Conservation (phyloP, 2,888 invertebrate species). For the Xestoiulus laeticollis region DNA sequence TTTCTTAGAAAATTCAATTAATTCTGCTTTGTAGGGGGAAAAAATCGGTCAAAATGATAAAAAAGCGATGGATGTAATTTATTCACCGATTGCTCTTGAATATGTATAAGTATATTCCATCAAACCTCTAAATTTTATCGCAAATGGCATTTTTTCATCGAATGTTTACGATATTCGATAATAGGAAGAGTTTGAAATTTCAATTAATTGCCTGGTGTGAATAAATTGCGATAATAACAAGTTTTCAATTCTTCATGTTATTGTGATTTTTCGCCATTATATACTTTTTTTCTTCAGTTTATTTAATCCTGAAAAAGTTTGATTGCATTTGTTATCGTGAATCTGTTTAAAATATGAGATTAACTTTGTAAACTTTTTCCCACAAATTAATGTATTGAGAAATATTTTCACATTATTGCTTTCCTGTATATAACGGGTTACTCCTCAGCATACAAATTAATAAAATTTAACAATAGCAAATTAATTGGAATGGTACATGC, state of each 20-base stretch:
- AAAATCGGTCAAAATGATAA: slow-evolving; percentile 10
- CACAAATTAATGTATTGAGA: not conserved
- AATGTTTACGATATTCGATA: not conserved
- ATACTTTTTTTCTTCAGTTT: not conserved
- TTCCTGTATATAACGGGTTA: not conserved
- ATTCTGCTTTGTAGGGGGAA: not conserved
- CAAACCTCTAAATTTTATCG: not conserved
- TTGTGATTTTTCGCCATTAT: not conserved
- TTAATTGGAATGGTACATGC: not conserved
- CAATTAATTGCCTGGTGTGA: not conserved
- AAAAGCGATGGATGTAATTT: slow-evolving; percentile 34
- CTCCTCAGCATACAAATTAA: not conserved
- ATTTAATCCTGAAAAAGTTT: not conserved
- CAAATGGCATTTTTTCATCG: not conserved
- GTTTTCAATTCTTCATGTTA: not conserved
- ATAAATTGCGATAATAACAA: not conserved
- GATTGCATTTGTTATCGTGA: not conserved
- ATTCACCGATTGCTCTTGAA: slow-evolving; percentile 19
- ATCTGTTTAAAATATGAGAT: not conserved
- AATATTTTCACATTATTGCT: not conserved
- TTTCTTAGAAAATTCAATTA: slow-evolving; percentile 40
- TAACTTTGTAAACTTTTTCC: not conserved
- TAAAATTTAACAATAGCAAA: not conserved
- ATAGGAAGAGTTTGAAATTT: not conserved
- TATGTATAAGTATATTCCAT: slow-evolving; percentile 39